These are phyloP conservation scores for Struthio camelus DNA, from an alignment of 2,113 vertebrate genomes.

Conservation along the genomic window DNA sequence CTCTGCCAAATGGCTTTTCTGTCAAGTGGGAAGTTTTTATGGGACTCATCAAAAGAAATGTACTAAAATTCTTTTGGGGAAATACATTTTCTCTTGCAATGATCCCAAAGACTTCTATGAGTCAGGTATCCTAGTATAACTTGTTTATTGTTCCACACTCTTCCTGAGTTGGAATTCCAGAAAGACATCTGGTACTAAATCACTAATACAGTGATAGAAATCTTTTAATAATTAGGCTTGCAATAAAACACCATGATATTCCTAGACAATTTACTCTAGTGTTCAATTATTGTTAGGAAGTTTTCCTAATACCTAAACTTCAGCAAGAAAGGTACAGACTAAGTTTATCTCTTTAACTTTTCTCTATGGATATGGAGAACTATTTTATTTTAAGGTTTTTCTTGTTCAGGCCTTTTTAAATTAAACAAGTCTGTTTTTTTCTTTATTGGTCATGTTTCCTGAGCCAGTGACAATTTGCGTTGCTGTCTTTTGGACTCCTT, in stretches of 20 bases:
- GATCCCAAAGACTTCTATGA: neutral
- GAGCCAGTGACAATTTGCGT: accelerated
- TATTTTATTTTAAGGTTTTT: neutral
- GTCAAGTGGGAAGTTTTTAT: neutral
- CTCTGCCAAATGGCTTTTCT: neutral
- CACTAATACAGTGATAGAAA: neutral
- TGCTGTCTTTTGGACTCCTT: neutral
- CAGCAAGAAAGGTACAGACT: neutral
- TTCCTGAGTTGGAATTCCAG: neutral
- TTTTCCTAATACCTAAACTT: neutral
- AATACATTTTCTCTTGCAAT: neutral
- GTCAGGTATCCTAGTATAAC: neutral
- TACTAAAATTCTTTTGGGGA: neutral
- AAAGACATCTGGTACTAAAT: neutral
- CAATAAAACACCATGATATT: neutral
- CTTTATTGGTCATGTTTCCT: neutral
- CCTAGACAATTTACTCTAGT: neutral
- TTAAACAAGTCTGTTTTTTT: neutral
- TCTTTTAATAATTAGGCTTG: neutral
- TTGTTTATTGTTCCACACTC: neutral
- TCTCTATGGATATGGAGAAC: neutral
- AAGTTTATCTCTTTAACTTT: neutral
- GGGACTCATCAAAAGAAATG: neutral
- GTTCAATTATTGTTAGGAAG: neutral
- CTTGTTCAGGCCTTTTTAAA: neutral